These are phyloP conservation scores for Bradynema listronoti DNA, from an alignment of 1,140 invertebrate genomes.

Conservation along the genomic window DNA sequence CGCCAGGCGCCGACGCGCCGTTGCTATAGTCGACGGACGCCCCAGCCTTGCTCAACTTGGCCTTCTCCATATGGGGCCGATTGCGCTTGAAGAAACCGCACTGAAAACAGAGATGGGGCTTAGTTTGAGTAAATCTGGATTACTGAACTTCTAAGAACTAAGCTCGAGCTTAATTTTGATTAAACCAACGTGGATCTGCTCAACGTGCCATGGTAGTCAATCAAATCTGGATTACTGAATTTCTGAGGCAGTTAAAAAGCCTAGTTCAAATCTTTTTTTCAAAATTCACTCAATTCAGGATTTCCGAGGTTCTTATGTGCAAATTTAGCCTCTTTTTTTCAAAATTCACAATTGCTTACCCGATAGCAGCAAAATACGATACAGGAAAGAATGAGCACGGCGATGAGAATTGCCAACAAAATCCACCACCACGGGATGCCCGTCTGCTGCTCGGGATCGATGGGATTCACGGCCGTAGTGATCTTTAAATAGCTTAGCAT, in stretches of 20 bases:
- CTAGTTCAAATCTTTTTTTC: no score
- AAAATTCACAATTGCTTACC: no score
- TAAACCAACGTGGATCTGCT: conserved; percentile 39
- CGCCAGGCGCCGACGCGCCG: neutral
- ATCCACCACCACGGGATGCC: conserved; percentile 44
- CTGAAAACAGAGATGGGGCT: no score
- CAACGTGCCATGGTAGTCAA: conserved; percentile 48
- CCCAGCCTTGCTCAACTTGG: conserved; percentile 18
- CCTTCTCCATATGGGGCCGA: conserved; percentile 43
- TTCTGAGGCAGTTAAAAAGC: no score
- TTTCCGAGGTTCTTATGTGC: no score
- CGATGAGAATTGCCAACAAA: conserved; percentile 44
- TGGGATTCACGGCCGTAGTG: conserved; percentile 49
- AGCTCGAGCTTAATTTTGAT: no score
- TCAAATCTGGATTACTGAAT: no score
- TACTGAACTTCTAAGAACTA: no score
- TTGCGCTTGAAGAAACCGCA: conserved; percentile 54
- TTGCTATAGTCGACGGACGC: neutral
- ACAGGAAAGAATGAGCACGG: conserved; percentile 34
- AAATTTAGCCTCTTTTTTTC: no score
- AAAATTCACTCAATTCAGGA: no score
- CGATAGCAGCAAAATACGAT: conserved; percentile 42
- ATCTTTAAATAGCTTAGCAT: no score
- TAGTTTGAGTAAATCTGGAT: no score
- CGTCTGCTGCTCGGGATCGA: conserved; percentile 39